phyloP scores from a whole-genome alignment of 2,888 invertebrate genomes.

The Polymixis lichenea region DNA sequence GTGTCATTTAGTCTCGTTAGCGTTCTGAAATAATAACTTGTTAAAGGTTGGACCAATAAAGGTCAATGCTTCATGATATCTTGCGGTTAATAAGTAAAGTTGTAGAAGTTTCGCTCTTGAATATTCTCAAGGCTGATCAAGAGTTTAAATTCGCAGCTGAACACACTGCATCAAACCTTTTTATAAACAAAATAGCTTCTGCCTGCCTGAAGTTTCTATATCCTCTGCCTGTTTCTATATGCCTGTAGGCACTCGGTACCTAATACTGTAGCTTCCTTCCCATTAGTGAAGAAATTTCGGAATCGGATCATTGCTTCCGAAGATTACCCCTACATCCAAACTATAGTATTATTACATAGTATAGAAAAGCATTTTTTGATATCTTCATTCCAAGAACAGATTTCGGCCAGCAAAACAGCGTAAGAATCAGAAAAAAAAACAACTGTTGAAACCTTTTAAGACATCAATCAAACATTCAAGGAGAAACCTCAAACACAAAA shows the following conservation, averaged over 20 bases:
- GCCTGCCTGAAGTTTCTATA: not conserved
- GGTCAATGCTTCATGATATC: constrained; percentile 63
- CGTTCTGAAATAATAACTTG: constrained; percentile 71
- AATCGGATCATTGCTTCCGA: not conserved
- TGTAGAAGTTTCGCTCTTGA: constrained; percentile 48
- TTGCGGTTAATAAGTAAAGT: constrained; percentile 57
- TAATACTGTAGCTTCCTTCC: not conserved
- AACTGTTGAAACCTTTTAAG: constrained; percentile 44
- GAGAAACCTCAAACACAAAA: constrained; percentile 41
- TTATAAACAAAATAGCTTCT: not conserved
- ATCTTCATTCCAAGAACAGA: not conserved
- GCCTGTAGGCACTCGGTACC: not conserved
- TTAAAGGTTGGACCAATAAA: constrained; percentile 62
- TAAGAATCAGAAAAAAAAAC: not conserved
- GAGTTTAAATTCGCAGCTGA: constrained; percentile 32
- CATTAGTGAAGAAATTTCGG: not conserved
- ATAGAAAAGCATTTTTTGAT: not conserved
- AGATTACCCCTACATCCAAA: no score
- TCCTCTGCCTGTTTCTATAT: not conserved
- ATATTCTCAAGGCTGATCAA: constrained; percentile 44
- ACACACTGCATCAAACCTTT: constrained; percentile 1
- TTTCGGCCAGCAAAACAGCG: not conserved
- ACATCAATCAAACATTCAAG: constrained; percentile 53
- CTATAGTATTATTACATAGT: no score
- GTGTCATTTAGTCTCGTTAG: constrained; percentile 75